phyloP scores from a whole-genome alignment of 2,797 vertebrate species.

The Pteronotus mesoamericanus region DNA sequence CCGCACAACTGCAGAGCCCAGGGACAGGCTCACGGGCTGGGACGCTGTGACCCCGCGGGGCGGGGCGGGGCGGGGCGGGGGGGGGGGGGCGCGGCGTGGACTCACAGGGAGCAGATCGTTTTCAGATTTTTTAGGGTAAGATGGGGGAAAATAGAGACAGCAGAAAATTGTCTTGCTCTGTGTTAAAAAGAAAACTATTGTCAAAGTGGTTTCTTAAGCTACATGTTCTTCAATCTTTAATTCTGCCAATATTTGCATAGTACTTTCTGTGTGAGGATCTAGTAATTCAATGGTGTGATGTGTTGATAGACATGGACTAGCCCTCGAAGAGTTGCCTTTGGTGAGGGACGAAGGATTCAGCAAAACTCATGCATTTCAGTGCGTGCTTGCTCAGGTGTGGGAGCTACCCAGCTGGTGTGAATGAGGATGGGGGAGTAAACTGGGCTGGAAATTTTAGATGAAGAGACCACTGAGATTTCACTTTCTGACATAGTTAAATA shows the following conservation, averaged over 20 bases:
- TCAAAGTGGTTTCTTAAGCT: background rate
- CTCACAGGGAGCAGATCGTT: background rate
- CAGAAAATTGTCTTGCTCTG: background rate
- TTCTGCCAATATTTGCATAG: background rate
- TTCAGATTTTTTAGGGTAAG: background rate
- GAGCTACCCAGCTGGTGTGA: background rate
- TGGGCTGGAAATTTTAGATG: background rate
- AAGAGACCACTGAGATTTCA: background rate
- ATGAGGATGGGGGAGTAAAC: background rate
- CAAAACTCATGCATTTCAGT: background rate
- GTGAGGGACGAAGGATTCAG: background rate
- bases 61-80: no score
- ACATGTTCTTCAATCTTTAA: background rate
- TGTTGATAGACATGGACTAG: background rate
- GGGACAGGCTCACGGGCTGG: no score
- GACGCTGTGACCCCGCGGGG: no score
- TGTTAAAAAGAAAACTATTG: background rate
- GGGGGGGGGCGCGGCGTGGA: background rate
- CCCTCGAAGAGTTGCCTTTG: background rate
- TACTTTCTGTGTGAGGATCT: background rate
- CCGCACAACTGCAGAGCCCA: fast-evolving
- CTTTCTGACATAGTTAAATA: background rate
- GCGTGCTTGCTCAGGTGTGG: background rate
- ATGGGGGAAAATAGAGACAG: background rate
- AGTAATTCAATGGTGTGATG: background rate